Evolutionary conservation across 2,113 vertebrate genomes (phyloP).

Genomic region (Poeciliopsis occidentalis): DNA sequence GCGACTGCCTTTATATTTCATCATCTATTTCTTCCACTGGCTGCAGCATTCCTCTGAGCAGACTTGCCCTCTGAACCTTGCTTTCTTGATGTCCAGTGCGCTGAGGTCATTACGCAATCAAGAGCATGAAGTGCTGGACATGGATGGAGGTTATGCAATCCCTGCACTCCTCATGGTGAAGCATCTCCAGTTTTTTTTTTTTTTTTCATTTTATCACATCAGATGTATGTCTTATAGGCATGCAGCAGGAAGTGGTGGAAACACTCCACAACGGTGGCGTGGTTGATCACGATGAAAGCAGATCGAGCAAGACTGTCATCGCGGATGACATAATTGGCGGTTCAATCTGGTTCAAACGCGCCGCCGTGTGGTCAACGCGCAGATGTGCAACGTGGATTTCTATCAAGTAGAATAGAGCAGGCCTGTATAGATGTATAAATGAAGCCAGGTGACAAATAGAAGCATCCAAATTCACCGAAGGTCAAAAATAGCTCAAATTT

Average conservation of each 20-base stretch:
- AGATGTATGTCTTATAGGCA: slow-evolving; percentile 2
- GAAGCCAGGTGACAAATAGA: neutral
- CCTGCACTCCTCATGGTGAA: neutral
- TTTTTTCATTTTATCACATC: neutral
- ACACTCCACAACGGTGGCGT: slow-evolving; percentile 7
- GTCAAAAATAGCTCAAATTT: too few relatives aligned
- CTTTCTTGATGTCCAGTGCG: slow-evolving; percentile 15
- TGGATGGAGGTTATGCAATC: slow-evolving; percentile 60
- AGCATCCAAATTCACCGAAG: too few relatives aligned
- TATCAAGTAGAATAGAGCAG: neutral
- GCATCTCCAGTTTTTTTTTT: neutral
- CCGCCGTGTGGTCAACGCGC: slow-evolving; percentile 60
- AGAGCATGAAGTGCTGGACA: neutral
- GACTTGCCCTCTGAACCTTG: slow-evolving; percentile 10
- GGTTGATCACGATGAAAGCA: slow-evolving; percentile 27
- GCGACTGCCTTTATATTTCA: neutral
- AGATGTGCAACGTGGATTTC: neutral
- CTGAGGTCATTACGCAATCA: slow-evolving; percentile 59
- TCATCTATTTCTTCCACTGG: neutral
- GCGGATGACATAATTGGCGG: slow-evolving; percentile 32
- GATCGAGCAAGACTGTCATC: slow-evolving; percentile 14
- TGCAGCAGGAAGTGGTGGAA: neutral
- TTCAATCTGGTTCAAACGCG: slow-evolving; percentile 38
- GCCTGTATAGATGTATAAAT: too few relatives aligned
- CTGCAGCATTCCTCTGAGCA: neutral